Evolutionary conservation across 2,888 invertebrate species (phyloP).

Genomic region (Pseudolycoriella hygida): DNA sequence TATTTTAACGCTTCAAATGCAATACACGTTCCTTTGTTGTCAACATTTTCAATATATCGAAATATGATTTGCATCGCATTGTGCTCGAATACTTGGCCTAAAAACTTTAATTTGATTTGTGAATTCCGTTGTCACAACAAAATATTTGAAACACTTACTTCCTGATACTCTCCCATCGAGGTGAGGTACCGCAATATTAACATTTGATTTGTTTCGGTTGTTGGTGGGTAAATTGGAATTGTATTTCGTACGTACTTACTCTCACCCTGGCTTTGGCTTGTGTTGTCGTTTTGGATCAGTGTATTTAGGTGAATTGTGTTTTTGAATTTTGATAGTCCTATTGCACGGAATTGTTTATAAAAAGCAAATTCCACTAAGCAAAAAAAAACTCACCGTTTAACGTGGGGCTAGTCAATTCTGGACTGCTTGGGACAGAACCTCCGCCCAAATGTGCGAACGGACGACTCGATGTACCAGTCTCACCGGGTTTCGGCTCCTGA

Average conservation of each 20-base stretch:
- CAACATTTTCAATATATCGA: slow-evolving; percentile 74
- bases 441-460: slow-evolving; percentile 37
- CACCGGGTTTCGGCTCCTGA: no score
- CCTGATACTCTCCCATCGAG: slow-evolving; percentile 95
- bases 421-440: slow-evolving; percentile 24
- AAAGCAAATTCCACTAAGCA: neutral
- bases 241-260: slow-evolving; percentile 22
- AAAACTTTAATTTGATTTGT: slow-evolving; percentile 35
- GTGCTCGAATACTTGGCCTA: slow-evolving; percentile 85
- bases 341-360: neutral
- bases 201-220: slow-evolving; percentile 76
- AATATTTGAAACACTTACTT: slow-evolving; percentile 33
- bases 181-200: slow-evolving; percentile 86
- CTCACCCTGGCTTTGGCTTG: slow-evolving; percentile 12
- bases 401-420: slow-evolving; percentile 13
- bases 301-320: slow-evolving; percentile 5
- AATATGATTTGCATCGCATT: slow-evolving; percentile 80
- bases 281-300: slow-evolving; percentile 6
- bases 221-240: slow-evolving; percentile 79
- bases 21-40: slow-evolving; percentile 76
- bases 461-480: slow-evolving; percentile 17
- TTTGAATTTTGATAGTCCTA: slow-evolving; percentile 3
- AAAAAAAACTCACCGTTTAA: slow-evolving; percentile 1
- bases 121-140: slow-evolving; percentile 2
- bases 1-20: slow-evolving; percentile 96